phyloP scores from a whole-genome alignment of 2,888 invertebrate genomes.

The Dryadula phaetusa region DNA sequence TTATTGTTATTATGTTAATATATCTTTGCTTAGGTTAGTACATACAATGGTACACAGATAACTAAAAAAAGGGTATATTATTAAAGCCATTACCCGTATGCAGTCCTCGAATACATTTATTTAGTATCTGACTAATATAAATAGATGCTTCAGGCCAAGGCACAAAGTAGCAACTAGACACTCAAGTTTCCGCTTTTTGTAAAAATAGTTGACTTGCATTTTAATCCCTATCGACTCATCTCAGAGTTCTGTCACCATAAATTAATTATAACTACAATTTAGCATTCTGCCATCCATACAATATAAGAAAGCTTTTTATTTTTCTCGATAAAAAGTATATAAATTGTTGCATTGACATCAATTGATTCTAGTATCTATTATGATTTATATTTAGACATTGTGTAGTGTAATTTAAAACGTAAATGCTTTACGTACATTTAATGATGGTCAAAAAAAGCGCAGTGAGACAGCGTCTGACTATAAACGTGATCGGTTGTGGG shows the following conservation, averaged over 20 bases:
- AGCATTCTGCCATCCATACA: slow-evolving; percentile 12
- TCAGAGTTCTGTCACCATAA: slow-evolving; percentile 20
- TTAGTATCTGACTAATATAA: slow-evolving; percentile 22
- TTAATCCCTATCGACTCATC: slow-evolving; percentile 23
- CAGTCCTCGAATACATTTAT: slow-evolving; percentile 17
- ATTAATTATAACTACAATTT: slow-evolving; percentile 32
- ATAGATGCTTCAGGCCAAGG: slow-evolving; percentile 4
- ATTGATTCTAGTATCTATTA: slow-evolving; percentile 6
- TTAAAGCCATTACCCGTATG: not conserved
- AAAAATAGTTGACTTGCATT: slow-evolving; percentile 22
- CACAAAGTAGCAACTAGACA: slow-evolving; percentile 16
- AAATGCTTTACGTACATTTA: not conserved
- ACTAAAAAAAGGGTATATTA: not conserved
- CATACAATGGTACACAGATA: not conserved
- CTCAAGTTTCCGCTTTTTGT: slow-evolving; percentile 26
- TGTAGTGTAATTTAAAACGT: slow-evolving; percentile 6
- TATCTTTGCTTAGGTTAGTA: not conserved
- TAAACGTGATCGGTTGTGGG: too few species aligned
- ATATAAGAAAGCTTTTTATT: slow-evolving; percentile 9
- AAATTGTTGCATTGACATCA: slow-evolving; percentile 26
- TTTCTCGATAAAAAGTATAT: slow-evolving; percentile 24
- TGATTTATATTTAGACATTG: slow-evolving; percentile 15
- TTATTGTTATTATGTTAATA: too few species aligned
- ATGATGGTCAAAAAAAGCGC: too few species aligned
- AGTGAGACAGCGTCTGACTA: too few species aligned